Percentiles rank a stretch among this genome's conserved stretches.
Evolutionary conservation across 2,888 invertebrate genomes (phyloP).

Genomic region (Archips xylosteana): DNA sequence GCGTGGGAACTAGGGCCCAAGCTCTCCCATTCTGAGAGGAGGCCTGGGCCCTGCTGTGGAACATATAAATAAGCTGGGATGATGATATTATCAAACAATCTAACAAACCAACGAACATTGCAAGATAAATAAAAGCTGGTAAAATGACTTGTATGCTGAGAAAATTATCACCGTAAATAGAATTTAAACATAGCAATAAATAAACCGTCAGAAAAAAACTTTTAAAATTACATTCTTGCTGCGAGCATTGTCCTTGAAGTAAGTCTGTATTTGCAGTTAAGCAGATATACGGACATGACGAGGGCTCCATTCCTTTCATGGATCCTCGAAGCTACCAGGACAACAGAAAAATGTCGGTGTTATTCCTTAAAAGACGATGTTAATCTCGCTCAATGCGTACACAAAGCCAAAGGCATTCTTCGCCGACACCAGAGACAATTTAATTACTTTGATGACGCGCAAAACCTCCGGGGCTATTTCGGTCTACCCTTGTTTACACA

Average conservation of each 20-base stretch:
- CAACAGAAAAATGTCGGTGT: slow-evolving; percentile 23
- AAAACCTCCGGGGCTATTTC: slow-evolving; percentile 48
- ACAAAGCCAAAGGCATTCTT: slow-evolving; percentile 38
- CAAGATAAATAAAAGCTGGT: too few relatives aligned
- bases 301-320: not conserved
- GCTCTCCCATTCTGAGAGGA: too few relatives aligned
- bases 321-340: slow-evolving; percentile 16
- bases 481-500: slow-evolving; percentile 48
- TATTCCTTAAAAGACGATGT: slow-evolving; percentile 25
- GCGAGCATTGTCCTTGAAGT: not conserved
- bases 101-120: too few relatives aligned
- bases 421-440: slow-evolving; percentile 46
- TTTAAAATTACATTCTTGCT: too few relatives aligned
- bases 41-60: too few relatives aligned
- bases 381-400: slow-evolving; percentile 32
- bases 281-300: not conserved
- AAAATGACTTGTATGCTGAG: too few relatives aligned
- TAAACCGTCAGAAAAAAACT: too few relatives aligned
- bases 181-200: too few relatives aligned
- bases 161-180: too few relatives aligned
- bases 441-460: slow-evolving; percentile 55
- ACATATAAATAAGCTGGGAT: too few relatives aligned
- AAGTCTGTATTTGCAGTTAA: not conserved
- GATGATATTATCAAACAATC: too few relatives aligned
- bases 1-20: too few relatives aligned